Evolutionary conservation across 2,888 invertebrate species (phyloP).

Genomic region (Saturnia japonica): DNA sequence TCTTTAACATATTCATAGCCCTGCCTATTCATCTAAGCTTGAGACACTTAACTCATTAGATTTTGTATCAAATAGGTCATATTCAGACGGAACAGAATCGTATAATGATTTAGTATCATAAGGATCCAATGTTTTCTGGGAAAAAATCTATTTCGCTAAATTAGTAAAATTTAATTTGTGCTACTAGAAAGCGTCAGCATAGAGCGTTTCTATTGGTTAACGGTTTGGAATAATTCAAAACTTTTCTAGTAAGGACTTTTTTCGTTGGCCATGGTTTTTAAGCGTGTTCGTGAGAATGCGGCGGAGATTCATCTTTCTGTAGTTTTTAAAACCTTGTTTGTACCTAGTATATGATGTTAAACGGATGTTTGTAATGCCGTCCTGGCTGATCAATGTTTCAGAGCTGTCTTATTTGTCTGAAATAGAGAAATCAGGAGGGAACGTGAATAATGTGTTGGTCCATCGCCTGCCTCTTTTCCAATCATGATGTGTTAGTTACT

Average conservation of each 20-base stretch:
- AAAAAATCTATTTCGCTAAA: background rate
- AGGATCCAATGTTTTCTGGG: background rate
- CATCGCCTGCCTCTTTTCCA: constrained; percentile 2
- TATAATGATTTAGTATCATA: background rate
- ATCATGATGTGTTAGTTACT: background rate
- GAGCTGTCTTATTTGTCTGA: constrained; percentile 14
- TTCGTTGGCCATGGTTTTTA: background rate
- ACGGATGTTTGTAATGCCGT: constrained; percentile 12
- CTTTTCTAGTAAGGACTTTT: background rate
- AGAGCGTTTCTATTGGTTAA: background rate
- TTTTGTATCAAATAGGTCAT: background rate
- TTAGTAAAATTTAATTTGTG: constrained; percentile 6
- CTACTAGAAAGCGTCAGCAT: constrained; percentile 1
- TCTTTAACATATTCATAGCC: background rate
- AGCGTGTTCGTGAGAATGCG: background rate
- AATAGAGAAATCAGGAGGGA: constrained; percentile 8
- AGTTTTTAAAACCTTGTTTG: constrained; percentile 7
- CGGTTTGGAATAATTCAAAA: background rate
- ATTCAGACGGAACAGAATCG: background rate
- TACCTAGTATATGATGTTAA: constrained; percentile 8
- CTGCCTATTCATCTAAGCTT: background rate
- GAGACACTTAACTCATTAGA: background rate
- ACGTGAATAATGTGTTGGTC: background rate
- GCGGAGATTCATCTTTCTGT: background rate
- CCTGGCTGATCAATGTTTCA: constrained; percentile 15